Percentiles rank a stretch among this genome's conserved stretches.
Evolutionary conservation across 2,888 invertebrate species (phyloP).

Genomic region (Poecilus cupreus): DNA sequence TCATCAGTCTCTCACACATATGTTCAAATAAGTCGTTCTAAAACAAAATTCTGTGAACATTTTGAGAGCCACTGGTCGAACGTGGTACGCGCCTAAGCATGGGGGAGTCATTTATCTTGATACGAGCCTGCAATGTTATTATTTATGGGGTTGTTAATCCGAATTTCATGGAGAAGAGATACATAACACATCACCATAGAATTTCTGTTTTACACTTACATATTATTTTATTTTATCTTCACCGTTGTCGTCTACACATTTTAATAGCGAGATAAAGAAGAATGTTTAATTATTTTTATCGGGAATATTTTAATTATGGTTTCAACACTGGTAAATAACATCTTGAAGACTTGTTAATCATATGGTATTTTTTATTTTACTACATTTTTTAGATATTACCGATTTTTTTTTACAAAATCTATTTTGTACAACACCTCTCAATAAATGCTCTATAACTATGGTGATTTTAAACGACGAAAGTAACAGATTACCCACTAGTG

Average conservation of each 20-base stretch:
- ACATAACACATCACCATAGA: background rate
- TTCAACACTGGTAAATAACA: too few relatives aligned
- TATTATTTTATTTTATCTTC: background rate
- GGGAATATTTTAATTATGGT: background rate
- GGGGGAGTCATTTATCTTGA: conserved; percentile 36
- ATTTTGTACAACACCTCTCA: too few relatives aligned
- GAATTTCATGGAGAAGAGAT: conserved; percentile 24
- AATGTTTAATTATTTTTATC: background rate
- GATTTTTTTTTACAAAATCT: too few relatives aligned
- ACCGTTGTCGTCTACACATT: background rate
- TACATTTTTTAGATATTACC: too few relatives aligned
- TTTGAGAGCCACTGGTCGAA: background rate
- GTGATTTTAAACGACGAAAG: too few relatives aligned
- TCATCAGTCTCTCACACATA: too few relatives aligned
- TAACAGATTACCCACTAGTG: too few relatives aligned
- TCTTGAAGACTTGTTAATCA: too few relatives aligned
- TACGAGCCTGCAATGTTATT: conserved; percentile 20
- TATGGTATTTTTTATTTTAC: too few relatives aligned
- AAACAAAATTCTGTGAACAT: background rate
- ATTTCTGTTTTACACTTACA: too few relatives aligned
- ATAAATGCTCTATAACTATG: too few relatives aligned
- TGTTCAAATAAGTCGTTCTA: too few relatives aligned
- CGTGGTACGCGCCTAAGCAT: background rate
- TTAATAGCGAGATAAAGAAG: background rate
- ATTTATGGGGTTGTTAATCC: conserved; percentile 51